phyloP scores from a whole-genome alignment of 2,797 vertebrate species.

The Crenichthys baileyi region DNA sequence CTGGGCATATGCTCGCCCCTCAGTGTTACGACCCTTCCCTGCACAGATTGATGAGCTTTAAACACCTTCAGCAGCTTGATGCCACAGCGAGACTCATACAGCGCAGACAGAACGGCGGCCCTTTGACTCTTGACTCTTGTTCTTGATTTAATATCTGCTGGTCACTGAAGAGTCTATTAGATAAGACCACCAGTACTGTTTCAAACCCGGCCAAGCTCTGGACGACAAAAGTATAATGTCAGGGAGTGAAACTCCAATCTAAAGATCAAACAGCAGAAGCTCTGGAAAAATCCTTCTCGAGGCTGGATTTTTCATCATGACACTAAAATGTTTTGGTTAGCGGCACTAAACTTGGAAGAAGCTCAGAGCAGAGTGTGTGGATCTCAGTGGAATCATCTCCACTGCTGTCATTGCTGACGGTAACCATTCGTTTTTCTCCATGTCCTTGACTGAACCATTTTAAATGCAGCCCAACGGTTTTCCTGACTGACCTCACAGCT shows the following conservation, averaged over 20 bases:
- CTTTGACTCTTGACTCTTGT: conserved; percentile 16
- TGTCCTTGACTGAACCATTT: background rate
- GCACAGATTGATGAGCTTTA: conserved; percentile 15
- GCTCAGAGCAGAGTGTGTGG: background rate
- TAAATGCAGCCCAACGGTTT: conserved; percentile 2
- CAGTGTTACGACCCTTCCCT: background rate
- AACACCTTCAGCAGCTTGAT: conserved; percentile 12
- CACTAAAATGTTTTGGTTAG: conserved; percentile 6
- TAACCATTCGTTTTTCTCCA: background rate
- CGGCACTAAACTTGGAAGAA: background rate
- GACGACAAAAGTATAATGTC: background rate
- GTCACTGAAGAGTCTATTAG: conserved; percentile 9
- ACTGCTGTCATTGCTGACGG: background rate
- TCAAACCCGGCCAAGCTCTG: conserved; percentile 18
- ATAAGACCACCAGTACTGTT: conserved; percentile 41
- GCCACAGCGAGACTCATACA: background rate
- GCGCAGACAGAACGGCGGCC: conserved; percentile 37
- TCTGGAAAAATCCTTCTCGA: conserved; percentile 7
- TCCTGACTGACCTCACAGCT: background rate
- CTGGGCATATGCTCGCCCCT: background rate
- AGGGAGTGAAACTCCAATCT: background rate
- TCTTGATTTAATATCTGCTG: conserved; percentile 38
- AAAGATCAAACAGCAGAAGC: conserved; percentile 6
- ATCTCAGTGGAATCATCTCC: background rate
- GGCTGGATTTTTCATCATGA: conserved; percentile 10